A percentile compares a stretch with the other conserved stretches of the same genome.
Evolutionary conservation across 2,113 vertebrate species (phyloP).

Genomic region (Catagonus wagneri): DNA sequence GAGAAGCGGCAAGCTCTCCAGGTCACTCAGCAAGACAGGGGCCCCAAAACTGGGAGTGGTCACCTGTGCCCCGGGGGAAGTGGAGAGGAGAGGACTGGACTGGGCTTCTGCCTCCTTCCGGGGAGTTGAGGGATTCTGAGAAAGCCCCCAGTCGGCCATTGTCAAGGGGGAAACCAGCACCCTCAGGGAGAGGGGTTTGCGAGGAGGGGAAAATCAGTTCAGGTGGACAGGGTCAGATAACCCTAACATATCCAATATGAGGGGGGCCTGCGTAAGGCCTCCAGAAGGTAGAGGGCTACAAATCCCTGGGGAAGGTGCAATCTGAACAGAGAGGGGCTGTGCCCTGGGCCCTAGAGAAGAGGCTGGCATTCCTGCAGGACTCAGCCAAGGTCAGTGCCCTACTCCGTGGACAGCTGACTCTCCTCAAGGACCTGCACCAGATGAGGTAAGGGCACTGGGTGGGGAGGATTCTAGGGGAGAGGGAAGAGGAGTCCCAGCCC

Average conservation of each 20-base stretch:
- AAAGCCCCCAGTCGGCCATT: not conserved
- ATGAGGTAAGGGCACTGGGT: conserved; percentile 53
- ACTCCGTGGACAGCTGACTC: conserved; percentile 52
- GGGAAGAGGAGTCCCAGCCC: not conserved
- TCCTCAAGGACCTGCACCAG: conserved; percentile 61
- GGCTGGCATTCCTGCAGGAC: conserved; percentile 50
- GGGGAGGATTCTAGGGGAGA: too few species aligned
- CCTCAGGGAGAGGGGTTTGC: not conserved
- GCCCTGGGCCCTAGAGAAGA: not conserved
- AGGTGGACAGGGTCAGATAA: not conserved
- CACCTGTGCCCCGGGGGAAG: not conserved
- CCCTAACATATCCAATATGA: not conserved
- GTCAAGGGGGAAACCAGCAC: not conserved
- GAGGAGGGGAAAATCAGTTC: not conserved
- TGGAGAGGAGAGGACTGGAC: not conserved
- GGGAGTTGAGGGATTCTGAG: not conserved
- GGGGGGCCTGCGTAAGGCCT: not conserved
- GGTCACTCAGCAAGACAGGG: not conserved
- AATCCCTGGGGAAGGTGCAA: not conserved
- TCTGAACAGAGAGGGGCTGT: not conserved
- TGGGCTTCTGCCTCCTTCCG: not conserved
- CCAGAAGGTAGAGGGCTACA: not conserved
- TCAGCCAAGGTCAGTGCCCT: conserved; percentile 48
- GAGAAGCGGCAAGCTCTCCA: not conserved
- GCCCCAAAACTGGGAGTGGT: not conserved